Percentiles rank a stretch among this genome's conserved stretches.
Evolutionary conservation across 2,888 invertebrate genomes (phyloP).

Genomic region (Melieria omissa): DNA sequence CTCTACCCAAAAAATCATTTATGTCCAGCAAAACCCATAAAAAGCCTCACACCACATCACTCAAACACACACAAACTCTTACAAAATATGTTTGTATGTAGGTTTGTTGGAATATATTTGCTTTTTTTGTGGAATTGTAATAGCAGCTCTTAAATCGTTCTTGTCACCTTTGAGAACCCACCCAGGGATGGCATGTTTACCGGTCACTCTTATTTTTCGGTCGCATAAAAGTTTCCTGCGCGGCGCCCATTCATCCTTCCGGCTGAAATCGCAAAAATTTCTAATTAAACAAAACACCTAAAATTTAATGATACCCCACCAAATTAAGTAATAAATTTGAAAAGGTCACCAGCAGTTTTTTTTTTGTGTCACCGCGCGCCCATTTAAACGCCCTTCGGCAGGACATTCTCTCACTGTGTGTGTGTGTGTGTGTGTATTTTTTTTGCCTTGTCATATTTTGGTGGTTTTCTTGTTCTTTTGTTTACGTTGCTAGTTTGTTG

Average conservation of each 20-base stretch:
- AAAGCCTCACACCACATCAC: too few relatives aligned
- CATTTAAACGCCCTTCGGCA: background rate
- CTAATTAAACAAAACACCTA: conserved; percentile 34
- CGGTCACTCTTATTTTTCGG: too few relatives aligned
- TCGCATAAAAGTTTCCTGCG: background rate
- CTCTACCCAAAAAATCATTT: too few relatives aligned
- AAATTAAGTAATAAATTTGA: conserved; percentile 32
- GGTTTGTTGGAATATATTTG: too few relatives aligned
- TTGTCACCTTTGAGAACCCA: too few relatives aligned
- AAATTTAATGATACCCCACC: conserved; percentile 32
- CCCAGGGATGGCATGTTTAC: too few relatives aligned
- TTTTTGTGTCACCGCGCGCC: conserved; percentile 9
- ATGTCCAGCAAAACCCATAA: too few relatives aligned
- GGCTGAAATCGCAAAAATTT: conserved; percentile 22
- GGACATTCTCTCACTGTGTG: background rate
- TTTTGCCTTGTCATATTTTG: background rate
- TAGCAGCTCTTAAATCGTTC: too few relatives aligned
- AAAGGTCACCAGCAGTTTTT: conserved; percentile 30
- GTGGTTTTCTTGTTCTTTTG: background rate
- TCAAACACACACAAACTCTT: too few relatives aligned
- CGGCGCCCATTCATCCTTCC: background rate
- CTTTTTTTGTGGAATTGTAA: too few relatives aligned
- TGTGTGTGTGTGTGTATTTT: background rate
- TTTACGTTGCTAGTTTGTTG: background rate
- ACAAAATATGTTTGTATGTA: too few relatives aligned